A percentile compares a stretch with the other conserved stretches of the same genome.
Evolutionary conservation across 1,140 invertebrate genomes (phyloP).

Genomic region (Drosophila mauritiana): DNA sequence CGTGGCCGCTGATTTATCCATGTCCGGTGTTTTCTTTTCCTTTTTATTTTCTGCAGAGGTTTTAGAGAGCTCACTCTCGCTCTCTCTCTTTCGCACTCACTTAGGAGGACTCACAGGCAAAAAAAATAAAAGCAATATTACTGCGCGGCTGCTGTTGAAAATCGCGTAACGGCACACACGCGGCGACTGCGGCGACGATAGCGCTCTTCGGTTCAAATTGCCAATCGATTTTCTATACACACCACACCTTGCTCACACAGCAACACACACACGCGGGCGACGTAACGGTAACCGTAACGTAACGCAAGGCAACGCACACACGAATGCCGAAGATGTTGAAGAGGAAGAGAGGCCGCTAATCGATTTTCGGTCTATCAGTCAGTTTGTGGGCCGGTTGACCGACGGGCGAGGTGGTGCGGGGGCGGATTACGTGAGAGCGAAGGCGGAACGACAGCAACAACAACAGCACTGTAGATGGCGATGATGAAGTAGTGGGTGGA

Average conservation of each 20-base stretch:
- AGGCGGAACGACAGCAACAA: constrained; percentile 9
- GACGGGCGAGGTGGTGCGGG: not conserved
- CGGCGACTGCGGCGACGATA: constrained; percentile 24
- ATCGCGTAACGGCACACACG: constrained; percentile 60
- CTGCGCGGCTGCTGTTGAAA: constrained; percentile 21
- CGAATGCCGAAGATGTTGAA: not conserved
- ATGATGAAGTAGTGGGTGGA: not conserved
- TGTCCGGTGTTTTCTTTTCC: constrained; percentile 23
- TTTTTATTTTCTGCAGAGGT: constrained; percentile 2
- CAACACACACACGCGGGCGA: constrained; percentile 31
- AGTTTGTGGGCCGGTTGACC: constrained; percentile 1
- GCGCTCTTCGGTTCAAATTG: constrained; percentile 56
- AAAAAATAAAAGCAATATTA: constrained; percentile 50
- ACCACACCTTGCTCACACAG: constrained; percentile 71
- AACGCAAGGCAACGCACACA: constrained; percentile 38
- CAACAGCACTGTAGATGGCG: not conserved
- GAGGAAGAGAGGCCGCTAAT: constrained; percentile 16
- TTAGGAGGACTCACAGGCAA: constrained; percentile 36
- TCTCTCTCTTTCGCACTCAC: constrained; percentile 19
- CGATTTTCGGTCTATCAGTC: constrained; percentile 14
- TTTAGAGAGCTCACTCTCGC: constrained; percentile 13
- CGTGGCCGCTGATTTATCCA: constrained; percentile 75
- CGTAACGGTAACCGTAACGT: constrained; percentile 38
- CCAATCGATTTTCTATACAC: constrained; percentile 77
- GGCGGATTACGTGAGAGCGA: constrained; percentile 32